Base-by-base conservation (phyloP, 2,888 invertebrate species). In the Parnassius mnemosyne region DNA sequence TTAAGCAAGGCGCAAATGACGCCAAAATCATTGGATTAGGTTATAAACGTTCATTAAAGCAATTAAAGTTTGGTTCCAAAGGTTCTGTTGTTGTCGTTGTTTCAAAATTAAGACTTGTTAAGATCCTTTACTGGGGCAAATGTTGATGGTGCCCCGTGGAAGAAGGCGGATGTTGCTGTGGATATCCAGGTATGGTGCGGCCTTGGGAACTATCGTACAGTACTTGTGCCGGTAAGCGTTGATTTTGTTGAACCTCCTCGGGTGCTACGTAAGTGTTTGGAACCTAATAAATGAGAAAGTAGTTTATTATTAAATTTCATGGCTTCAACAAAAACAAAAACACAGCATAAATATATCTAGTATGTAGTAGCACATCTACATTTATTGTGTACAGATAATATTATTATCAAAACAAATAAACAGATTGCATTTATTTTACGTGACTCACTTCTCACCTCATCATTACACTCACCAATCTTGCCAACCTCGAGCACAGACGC, bases 181-280 rank as follows among this genome's bases (percentile, higher is more conserved):
- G 71, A 63, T 74, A 80, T 13, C 65, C 69, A 0, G 71, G 57
- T 10, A 71, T 64, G 9, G 71, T 60, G 16, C 71, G 74, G 1
- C 71, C 52, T 12, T 69, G 54, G 1, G 67, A 42, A 0, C 65
- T 70, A 2, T 83, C 83, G 67, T 82, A 86, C 16, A 70, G 57
- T 50, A 83, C 71, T 71, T 81, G 83, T 49, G 77, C 68, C 52
- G 76, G 79, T 47, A 77, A 12, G 50, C 76, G 77, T 43, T 70
- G 75, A 13, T 60, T 73, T 42, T 70, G 78, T 51, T 75, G 80
- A 12, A 78, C 58, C 13, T 83, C 81, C 16, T 83, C 84, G 2
- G 71, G 67, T 47, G 69, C 74, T 58, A 25, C 62, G 68, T 82
- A 87, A 0, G 78, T 66, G 54, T 70, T 75, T 63, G 73, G 79